Base-by-base conservation (phyloP, 1,140 invertebrate genomes). In the Condylostylus longicornis region DNA sequence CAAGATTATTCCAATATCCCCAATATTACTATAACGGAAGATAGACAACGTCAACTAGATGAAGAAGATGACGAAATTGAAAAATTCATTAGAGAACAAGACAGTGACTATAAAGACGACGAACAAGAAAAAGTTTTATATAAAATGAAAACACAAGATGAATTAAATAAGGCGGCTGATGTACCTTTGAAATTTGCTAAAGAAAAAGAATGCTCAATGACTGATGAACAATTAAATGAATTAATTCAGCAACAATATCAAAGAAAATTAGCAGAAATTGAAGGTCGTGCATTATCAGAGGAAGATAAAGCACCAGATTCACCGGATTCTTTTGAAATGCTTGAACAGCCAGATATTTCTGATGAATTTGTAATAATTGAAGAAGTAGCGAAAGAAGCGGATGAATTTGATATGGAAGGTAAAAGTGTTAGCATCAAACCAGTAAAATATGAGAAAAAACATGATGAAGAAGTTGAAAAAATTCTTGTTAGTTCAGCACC, bases 291-390 rank as follows among this genome's bases (percentile, higher is more conserved):
- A 6, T 45, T 50, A 36, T 33, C 63, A 57, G 38, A 62, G 54
- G 22, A 68, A 51, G 54, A 74, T 55, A 67, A 72, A 63, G 65
- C 75, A 50, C 62, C 69, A 38, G 79, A 85, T 45, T 86, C 84
- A 0, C 83, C 83, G 1, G 87, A 90, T 57, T 88, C 86, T 19
- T 91, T 90, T 66, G 85, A 89, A 67, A 70, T 87, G 57, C 64
- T 87, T 0, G 82, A 86, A 45, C 83, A 84, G 49, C 82, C 82
- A 2, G 79, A 82, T 51, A 72, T 83, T 38, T 80, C 82, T 40
- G 82, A 87, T 53, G 82, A 86, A 49, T 87, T 85, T 56, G 79
- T 87, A 1, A 79, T 86, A 0, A 79, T 85, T 39, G 82, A 85
- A 62, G 83, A 87, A 59, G 80, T 86, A 15, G 82, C 75, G 2